Evolutionary conservation across 2,113 vertebrate genomes (phyloP), one percentile per base, ranked within the genome.

Genomic region (Macroglossus sobrinus): DNA sequence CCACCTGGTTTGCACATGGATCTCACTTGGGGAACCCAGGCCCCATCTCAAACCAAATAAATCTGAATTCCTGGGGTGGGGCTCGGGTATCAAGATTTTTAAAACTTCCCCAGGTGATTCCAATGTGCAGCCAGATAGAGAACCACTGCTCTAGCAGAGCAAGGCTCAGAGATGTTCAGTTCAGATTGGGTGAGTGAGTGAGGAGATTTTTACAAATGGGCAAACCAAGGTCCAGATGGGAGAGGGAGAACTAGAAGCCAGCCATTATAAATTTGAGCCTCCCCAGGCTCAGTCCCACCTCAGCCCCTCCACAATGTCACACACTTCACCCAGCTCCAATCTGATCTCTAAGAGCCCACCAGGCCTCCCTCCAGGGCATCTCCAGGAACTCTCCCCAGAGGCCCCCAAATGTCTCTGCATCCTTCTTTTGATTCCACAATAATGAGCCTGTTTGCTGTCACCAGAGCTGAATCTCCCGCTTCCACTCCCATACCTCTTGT

Each of bases 141-240:
- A 72, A 13, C 30, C n/a, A 14, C 50, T 4, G 7, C 43, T 68
- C 26, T 9, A 10, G 74, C 4, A 10, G 33, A 0, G 43, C 33
- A 0, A 19, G 61, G 35, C 59, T 26, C 9, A 0, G 43, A 50
- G 75, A 18, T 6, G 53, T 2, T 35, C 92, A 30, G 0, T 21
- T n/a, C 40, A 69, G 38, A 24, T 4, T 50, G 1, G 12, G 12
- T 26, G 45, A 40, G 12, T 4, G 7, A 16, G 43, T 8, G 30
- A 50, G 15, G 0, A 2, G 18, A 92, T 33, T n/a, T 55, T 59
- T 38, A 88, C 82, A 75, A 14, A 5, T 4, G 33, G 35, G 30
- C 30, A 94, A 88, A 38, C 21, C 26, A 55, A 88, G 71, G 38
- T 45, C 28, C 63, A 68, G 26, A 30, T 2, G 28, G 57, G 35